phyloP scores from a whole-genome alignment of 2,888 invertebrate genomes.

The Psylliodes chrysocephalus region DNA sequence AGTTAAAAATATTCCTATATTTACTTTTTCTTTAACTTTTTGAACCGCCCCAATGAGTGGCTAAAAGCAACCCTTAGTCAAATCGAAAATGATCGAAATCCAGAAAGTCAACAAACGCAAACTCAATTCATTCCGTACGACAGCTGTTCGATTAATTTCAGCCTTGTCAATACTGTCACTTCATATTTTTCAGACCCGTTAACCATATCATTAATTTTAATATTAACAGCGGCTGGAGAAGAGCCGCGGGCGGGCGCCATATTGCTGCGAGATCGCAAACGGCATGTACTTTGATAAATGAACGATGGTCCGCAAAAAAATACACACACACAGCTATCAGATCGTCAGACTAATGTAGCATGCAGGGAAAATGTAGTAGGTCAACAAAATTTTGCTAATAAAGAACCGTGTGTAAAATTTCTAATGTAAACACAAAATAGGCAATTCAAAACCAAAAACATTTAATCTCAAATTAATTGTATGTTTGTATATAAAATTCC shows the following conservation, averaged over 20 bases:
- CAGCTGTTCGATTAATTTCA: conserved; percentile 22
- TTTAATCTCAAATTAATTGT: too few relatives aligned
- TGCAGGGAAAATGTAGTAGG: background rate
- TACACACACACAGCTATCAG: conserved; percentile 24
- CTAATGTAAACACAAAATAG: too few relatives aligned
- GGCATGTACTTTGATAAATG: conserved; percentile 39
- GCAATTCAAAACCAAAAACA: too few relatives aligned
- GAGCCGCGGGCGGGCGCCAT: conserved; percentile 31
- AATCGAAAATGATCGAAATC: background rate
- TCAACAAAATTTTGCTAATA: too few relatives aligned
- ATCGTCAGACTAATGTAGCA: conserved; percentile 27
- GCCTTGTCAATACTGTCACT: conserved; percentile 24
- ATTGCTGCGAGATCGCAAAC: conserved; percentile 22
- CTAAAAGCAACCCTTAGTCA: too few relatives aligned
- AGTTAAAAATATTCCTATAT: too few relatives aligned
- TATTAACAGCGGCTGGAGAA: conserved; percentile 34
- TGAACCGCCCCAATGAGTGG: too few relatives aligned
- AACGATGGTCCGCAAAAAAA: conserved; percentile 31
- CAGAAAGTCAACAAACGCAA: conserved; percentile 6
- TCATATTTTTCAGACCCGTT: conserved; percentile 27
- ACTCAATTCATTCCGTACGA: conserved; percentile 3
- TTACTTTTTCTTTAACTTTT: too few relatives aligned
- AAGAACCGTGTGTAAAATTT: too few relatives aligned
- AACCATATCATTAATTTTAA: conserved; percentile 42
- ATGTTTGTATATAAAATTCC: too few relatives aligned